Conservation (phyloP, 2,113 vertebrate genomes). For the Penelope pileata region DNA sequence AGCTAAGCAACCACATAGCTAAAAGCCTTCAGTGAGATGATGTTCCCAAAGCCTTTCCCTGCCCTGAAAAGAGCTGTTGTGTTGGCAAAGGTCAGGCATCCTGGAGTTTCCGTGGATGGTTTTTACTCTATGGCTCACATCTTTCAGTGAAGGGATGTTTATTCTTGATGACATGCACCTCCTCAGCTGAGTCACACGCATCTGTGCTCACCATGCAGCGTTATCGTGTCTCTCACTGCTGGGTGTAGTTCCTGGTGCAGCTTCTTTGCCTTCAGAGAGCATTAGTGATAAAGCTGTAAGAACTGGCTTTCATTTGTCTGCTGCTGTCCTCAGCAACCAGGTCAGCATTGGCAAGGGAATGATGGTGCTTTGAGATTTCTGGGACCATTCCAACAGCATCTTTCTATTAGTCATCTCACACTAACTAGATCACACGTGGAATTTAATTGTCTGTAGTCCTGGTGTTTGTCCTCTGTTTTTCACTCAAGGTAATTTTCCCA, state of each 20-base stretch:
- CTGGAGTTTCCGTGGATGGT: not conserved
- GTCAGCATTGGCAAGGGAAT: not conserved
- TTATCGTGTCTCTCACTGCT: not conserved
- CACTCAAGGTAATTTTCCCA: not conserved
- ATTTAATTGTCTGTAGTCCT: not conserved
- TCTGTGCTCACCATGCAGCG: rapidly evolving
- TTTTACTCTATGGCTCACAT: not conserved
- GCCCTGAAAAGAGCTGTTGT: not conserved
- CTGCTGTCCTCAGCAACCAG: not conserved
- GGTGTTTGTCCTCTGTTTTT: not conserved
- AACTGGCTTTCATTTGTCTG: not conserved
- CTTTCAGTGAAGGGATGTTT: not conserved
- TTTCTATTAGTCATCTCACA: not conserved
- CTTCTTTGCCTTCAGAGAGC: not conserved
- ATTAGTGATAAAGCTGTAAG: not conserved
- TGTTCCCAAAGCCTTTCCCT: not conserved
- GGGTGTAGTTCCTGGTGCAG: not conserved
- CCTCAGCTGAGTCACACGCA: not conserved
- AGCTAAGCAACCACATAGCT: not conserved
- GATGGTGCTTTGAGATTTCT: not conserved
- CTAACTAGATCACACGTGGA: not conserved
- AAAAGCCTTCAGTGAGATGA: not conserved
- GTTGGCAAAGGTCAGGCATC: not conserved
- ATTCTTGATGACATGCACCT: not conserved
- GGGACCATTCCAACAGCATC: not conserved